Evolutionary conservation across 2,797 vertebrate species (phyloP), one percentile per base, ranked within the genome.

Genomic region (Xyrichtys novacula): DNA sequence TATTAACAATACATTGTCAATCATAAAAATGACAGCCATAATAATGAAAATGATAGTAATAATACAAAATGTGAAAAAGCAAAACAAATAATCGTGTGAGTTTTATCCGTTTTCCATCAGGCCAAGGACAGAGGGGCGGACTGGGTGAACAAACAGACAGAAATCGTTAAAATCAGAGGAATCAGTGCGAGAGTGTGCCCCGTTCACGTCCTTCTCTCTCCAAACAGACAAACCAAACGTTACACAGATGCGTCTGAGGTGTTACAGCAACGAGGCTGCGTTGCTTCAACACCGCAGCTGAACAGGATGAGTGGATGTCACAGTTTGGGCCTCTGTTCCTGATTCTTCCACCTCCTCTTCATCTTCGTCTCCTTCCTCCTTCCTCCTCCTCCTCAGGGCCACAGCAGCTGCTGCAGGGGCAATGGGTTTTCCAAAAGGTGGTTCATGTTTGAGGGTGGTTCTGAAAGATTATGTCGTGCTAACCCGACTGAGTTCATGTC

Each of bases 401-500:
- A 78, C 92, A 86, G 93, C 85, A 85, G 88, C 85, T 92, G 91
- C 91, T 78, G 83, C 83, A 87, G 75, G 86, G 81, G 82, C 69
- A 52, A 66, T 65, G 85, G 80, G 85, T 84, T 47, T 22, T 46
- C 44, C 43, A 82, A 83, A 80, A 81, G 86, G 67, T 84, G 85
- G 76, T 64, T 84, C 67, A 57, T 55, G 43, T 72, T 8, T 29
- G 54, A 57, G 74, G 71, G 85, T 20, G 28, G 62, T 84, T 90
- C 89, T 88, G 84, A 81, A 77, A 87, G 90, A 94, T 95, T 98
- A 98, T 91, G 97, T 98, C 80, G 96, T 98, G 94, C 97, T 99
- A 92, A 98, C 93, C 89, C 97, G 96, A 88, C 96, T 98, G 91
- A 99, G 94, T 95, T 99, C 98, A 93, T 99, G 95, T 96, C 97